Conservation (phyloP, 2,888 invertebrate genomes). For the Hirtodrosophila trivittata region DNA sequence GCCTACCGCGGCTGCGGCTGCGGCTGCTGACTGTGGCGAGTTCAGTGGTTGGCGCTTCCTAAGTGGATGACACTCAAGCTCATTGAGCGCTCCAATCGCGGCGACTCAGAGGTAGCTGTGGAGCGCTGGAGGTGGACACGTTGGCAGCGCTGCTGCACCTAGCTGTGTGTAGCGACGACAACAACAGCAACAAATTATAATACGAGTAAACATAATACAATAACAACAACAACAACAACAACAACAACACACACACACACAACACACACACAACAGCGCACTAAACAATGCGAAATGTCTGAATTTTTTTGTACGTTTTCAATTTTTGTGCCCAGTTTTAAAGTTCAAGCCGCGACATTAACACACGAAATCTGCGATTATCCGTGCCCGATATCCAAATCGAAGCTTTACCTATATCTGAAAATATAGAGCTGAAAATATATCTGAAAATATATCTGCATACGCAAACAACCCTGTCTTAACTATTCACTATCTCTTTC, state of each 20-base stretch:
- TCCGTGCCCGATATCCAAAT: slow-evolving; percentile 47
- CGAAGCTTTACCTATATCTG: slow-evolving; percentile 13
- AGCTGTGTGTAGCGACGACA: slow-evolving; percentile 19
- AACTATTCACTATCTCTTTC: too few species aligned
- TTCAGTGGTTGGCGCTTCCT: slow-evolving; percentile 77
- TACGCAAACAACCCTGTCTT: not conserved
- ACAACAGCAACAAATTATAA: slow-evolving; percentile 52
- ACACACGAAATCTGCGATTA: slow-evolving; percentile 72
- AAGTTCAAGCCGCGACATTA: slow-evolving; percentile 79
- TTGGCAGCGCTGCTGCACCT: slow-evolving; percentile 66
- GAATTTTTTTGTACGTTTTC: slow-evolving; percentile 62
- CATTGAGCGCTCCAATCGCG: slow-evolving; percentile 62
- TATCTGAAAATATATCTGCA: slow-evolving; percentile 1
- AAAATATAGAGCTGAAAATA: not conserved
- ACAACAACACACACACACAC: slow-evolving; percentile 17
- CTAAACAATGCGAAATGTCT: slow-evolving; percentile 73
- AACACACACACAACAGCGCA: slow-evolving; percentile 52
- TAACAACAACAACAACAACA: slow-evolving; percentile 36
- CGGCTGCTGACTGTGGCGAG: slow-evolving; percentile 57
- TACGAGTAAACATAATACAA: slow-evolving; percentile 74
- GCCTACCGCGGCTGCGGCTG: slow-evolving; percentile 2
- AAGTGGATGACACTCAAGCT: slow-evolving; percentile 78
- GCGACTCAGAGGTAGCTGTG: slow-evolving; percentile 12
- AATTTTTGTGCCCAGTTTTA: slow-evolving; percentile 70
- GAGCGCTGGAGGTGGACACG: slow-evolving; percentile 15